These are phyloP conservation scores for Penaeus monodon DNA, from an alignment of 2,888 invertebrate species.

Conservation along the genomic window DNA sequence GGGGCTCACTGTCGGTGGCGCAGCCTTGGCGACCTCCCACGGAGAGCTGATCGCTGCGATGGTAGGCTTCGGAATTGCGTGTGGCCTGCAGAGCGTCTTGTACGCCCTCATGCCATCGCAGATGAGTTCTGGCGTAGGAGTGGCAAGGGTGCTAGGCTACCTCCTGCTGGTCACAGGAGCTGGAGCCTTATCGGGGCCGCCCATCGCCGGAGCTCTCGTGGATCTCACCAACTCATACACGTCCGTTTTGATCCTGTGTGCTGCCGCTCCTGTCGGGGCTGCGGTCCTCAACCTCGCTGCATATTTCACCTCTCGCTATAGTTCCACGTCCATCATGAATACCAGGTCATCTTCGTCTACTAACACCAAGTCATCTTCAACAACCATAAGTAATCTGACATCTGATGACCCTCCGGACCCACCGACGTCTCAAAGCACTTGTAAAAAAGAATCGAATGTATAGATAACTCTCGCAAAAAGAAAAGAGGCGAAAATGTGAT, in stretches of 20 bases:
- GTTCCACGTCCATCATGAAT: too few species aligned
- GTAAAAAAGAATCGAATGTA: too few species aligned
- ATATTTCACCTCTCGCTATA: slow-evolving; percentile 8
- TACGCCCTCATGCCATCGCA: slow-evolving; percentile 65
- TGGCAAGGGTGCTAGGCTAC: slow-evolving; percentile 65
- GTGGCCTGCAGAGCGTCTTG: slow-evolving; percentile 66
- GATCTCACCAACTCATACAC: slow-evolving; percentile 40
- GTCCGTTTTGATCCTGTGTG: slow-evolving; percentile 22
- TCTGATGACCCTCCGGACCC: too few species aligned
- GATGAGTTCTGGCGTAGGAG: slow-evolving; percentile 60
- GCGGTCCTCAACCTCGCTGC: slow-evolving; percentile 37
- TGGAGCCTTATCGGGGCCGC: slow-evolving; percentile 66
- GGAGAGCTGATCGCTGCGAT: slow-evolving; percentile 59
- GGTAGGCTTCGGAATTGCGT: slow-evolving; percentile 65
- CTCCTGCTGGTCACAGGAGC: slow-evolving; percentile 66
- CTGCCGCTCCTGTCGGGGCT: slow-evolving; percentile 38
- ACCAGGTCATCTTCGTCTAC: too few species aligned
- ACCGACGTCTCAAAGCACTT: too few species aligned
- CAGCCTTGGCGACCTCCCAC: slow-evolving; percentile 43
- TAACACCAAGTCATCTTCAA: too few species aligned
- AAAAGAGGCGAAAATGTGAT: too few species aligned
- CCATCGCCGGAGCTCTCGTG: slow-evolving; percentile 65
- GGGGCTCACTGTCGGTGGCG: slow-evolving; percentile 47
- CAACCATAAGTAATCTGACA: too few species aligned
- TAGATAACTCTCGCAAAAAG: too few species aligned